phyloP scores from a whole-genome alignment of 2,113 vertebrate genomes.

The Prinia subflava region DNA sequence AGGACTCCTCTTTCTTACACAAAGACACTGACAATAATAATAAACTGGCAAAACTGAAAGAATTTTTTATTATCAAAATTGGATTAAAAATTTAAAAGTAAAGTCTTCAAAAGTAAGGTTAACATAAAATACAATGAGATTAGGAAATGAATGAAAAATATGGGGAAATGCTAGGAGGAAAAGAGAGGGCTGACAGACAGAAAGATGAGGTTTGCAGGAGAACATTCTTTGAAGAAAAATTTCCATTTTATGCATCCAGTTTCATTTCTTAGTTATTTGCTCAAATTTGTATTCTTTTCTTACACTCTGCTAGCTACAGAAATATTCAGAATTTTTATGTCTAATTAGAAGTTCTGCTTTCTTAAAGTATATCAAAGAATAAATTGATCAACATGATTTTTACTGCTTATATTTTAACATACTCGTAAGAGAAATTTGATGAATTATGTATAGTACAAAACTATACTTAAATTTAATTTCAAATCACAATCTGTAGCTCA shows the following conservation, averaged over 20 bases:
- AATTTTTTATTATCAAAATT: background rate
- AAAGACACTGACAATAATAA: background rate
- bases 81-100: background rate
- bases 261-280: background rate
- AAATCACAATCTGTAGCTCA: background rate
- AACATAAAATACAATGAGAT: background rate
- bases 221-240: background rate
- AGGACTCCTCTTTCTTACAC: background rate
- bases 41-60: background rate
- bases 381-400: background rate
- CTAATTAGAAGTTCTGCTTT: background rate
- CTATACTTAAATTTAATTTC: background rate
- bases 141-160: background rate
- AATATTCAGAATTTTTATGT: background rate
- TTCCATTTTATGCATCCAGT: background rate
- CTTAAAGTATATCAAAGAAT: background rate
- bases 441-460: background rate
- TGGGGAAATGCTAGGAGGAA: background rate
- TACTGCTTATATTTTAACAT: background rate
- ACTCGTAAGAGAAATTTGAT: background rate
- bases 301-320: background rate
- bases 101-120: background rate
- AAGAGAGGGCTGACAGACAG: background rate
- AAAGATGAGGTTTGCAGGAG: background rate
- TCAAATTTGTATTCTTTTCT: background rate